Percentiles rank a stretch among this genome's conserved stretches.
Conservation (phyloP, 2,113 vertebrate species). For the Leucosticte australis region DNA sequence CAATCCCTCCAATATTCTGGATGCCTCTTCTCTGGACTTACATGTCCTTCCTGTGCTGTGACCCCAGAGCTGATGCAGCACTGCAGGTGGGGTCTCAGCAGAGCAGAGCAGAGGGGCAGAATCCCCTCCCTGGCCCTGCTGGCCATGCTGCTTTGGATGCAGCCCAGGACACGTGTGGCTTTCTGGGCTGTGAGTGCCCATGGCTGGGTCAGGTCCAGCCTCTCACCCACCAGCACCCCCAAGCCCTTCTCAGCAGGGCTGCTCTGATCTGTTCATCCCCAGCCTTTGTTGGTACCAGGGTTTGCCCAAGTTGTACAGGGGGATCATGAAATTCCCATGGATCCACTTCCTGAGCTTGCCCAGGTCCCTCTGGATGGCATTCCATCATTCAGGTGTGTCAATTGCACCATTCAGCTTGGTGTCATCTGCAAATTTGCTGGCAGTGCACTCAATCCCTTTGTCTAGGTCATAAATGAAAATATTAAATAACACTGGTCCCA, state of each 20-base stretch:
- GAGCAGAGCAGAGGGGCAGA: neutral
- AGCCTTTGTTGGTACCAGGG: accelerated
- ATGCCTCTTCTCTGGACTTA: accelerated
- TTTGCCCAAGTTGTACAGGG: neutral
- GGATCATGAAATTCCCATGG: neutral
- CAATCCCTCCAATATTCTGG: neutral
- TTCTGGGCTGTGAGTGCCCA: neutral
- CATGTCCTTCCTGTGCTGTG: no score
- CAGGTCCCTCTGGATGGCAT: neutral
- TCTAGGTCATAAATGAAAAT: neutral
- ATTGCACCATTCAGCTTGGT: neutral
- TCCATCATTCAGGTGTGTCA: no score
- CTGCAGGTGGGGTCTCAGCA: neutral
- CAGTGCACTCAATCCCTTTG: neutral
- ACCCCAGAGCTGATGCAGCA: neutral
- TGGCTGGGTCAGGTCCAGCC: neutral
- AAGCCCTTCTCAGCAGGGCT: accelerated
- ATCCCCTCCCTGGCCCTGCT: neutral
- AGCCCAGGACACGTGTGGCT: neutral
- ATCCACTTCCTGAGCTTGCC: neutral
- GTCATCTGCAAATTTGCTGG: neutral
- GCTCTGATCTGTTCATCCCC: neutral
- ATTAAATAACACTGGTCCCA: neutral
- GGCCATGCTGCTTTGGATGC: neutral
- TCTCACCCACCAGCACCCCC: neutral